Percentiles rank a stretch among this genome's conserved stretches.
Evolutionary conservation across 1,140 invertebrate species (phyloP).

Genomic region (Calycopis cecrops): DNA sequence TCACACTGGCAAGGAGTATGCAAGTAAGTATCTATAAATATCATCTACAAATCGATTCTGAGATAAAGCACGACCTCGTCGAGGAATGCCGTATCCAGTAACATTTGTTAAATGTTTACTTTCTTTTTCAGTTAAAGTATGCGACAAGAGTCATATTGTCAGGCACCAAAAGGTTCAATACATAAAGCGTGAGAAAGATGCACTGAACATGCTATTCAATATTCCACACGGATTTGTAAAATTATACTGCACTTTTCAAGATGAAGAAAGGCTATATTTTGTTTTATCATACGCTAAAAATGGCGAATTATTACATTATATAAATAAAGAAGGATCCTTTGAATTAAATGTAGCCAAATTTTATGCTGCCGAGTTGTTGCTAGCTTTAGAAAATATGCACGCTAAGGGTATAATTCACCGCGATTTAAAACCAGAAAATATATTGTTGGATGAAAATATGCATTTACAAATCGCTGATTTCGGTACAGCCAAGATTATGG

Average conservation of each 20-base stretch:
- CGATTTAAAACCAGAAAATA: conserved; percentile 94
- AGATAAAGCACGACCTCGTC: neutral
- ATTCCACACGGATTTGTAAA: conserved; percentile 90
- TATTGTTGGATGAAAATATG: conserved; percentile 93
- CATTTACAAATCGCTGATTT: conserved; percentile 98
- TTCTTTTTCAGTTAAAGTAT: conserved; percentile 92
- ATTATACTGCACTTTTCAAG: conserved; percentile 98
- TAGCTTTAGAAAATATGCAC: conserved; percentile 95
- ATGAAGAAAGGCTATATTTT: conserved; percentile 94
- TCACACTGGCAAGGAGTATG: conserved; percentile 91
- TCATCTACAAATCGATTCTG: neutral
- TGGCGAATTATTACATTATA: conserved; percentile 93
- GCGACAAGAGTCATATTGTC: conserved; percentile 94
- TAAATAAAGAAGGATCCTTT: conserved; percentile 94
- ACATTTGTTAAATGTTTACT: neutral
- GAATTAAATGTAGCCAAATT: conserved; percentile 92
- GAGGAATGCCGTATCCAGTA: neutral
- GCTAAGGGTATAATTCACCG: conserved; percentile 93
- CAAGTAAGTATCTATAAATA: conserved; percentile 82
- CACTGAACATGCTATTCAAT: conserved; percentile 85
- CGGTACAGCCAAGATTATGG: conserved; percentile 94
- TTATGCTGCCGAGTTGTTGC: conserved; percentile 94
- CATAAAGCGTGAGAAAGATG: conserved; percentile 94
- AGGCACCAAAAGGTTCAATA: conserved; percentile 95
- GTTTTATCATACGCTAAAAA: conserved; percentile 96